Evolutionary conservation across 1,140 invertebrate species (phyloP).

Genomic region (Polyergus mexicanus): DNA sequence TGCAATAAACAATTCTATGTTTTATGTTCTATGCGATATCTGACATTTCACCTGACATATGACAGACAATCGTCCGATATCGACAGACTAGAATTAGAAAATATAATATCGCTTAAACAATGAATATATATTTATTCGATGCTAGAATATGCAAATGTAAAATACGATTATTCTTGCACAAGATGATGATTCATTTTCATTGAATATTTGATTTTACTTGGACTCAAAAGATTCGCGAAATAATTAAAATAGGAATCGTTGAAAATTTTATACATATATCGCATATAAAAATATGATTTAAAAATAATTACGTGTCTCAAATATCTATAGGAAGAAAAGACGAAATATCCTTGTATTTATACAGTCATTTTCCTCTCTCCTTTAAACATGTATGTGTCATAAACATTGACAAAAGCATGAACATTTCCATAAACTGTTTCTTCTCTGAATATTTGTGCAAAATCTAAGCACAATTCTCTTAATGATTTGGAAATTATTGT

Average conservation of each 20-base stretch:
- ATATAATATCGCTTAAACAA: not conserved
- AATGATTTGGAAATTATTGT: no score
- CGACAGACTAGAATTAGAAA: not conserved
- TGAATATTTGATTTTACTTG: not conserved
- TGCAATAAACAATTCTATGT: no score
- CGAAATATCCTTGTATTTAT: no score
- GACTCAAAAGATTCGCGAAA: not conserved
- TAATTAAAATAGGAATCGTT: not conserved
- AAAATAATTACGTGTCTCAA: not conserved
- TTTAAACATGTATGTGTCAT: no score
- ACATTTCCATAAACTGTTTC: no score
- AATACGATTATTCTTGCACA: not conserved
- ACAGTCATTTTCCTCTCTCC: not conserved
- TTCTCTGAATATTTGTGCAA: no score
- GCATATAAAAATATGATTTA: not conserved
- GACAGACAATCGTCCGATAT: constrained; percentile 1
- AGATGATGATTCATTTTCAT: not conserved
- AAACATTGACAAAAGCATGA: no score
- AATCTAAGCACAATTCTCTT: no score
- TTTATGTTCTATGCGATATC: no score
- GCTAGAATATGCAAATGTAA: not conserved
- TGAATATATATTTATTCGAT: not conserved
- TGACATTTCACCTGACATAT: constrained; percentile 29
- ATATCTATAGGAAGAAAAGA: not conserved
- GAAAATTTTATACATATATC: not conserved